Base-by-base conservation (phyloP, 2,888 invertebrate species). In the Synanthedon myopaeformis region DNA sequence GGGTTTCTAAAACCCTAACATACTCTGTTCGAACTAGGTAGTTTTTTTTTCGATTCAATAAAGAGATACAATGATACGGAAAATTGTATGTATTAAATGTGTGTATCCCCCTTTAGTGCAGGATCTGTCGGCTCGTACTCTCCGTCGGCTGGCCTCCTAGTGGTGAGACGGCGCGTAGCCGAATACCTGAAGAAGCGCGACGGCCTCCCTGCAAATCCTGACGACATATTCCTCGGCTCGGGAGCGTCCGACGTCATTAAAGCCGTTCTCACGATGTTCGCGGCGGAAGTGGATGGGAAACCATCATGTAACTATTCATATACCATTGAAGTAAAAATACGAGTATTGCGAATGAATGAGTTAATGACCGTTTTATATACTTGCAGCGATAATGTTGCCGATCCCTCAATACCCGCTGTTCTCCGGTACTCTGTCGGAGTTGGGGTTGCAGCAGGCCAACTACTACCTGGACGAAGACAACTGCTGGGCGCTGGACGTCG, bases 401-500 rank as follows among this genome's bases (percentile, higher is more conserved):
- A 97, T 97, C 66, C 99, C 99, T 0, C 98, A 99, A 73, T 99
- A 99, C 82, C 99, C 99, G 0, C 87, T 99, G 3, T 99, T 98
- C 82, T 97, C 98, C 0, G 98, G 97, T 0, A 92, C 96, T 0
- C 84, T 98, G 49, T 92, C 97, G 3, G 99, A 99, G 82, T 96
- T 95, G 72, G 93, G 94, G 55, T 91, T 98, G 73, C 74, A 85
- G 8, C 91, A 94, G 89, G 89, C 95, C 49, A 92, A 93, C 12
- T 99, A 99, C 77, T 97, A 93, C 78, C 86, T 99, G 66, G 92
- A 98, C 71, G 99, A 99, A 77, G 90, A 90, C 0, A 90, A 90
- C 53, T 91, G 91, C 59, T 99, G 99, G 99, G 92, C 92, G 1
- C 77, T 99, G 61, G 91, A 93, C 61, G 80, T 91, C 2, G 62